Percentiles rank a stretch among this genome's conserved stretches.
Conservation (phyloP, 1,140 invertebrate genomes). For the Triops cancriformis region DNA sequence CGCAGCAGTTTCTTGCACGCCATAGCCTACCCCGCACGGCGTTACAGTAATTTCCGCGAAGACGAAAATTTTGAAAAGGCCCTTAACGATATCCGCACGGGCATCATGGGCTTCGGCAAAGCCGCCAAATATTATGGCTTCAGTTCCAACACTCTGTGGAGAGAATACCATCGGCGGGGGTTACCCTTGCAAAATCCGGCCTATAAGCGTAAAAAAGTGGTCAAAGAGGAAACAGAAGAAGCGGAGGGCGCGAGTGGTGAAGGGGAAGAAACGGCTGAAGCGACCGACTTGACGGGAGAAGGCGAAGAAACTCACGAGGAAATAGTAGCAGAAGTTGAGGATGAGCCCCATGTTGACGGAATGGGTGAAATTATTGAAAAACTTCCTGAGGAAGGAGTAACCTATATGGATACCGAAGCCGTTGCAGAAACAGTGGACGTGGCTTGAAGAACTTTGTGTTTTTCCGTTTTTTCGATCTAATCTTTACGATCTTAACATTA, state of each 20-base stretch:
- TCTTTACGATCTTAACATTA: neutral
- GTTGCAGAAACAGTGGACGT: constrained; percentile 4
- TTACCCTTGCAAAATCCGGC: constrained; percentile 35
- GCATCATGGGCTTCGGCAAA: constrained; percentile 75
- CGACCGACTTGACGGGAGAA: constrained; percentile 36
- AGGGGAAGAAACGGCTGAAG: constrained; percentile 42
- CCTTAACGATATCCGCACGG: constrained; percentile 64
- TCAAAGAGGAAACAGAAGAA: constrained; percentile 26
- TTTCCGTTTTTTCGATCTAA: neutral
- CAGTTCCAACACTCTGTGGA: constrained; percentile 71
- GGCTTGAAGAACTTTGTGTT: neutral
- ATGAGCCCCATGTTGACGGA: neutral
- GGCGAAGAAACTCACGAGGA: constrained; percentile 24
- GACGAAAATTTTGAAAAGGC: constrained; percentile 69
- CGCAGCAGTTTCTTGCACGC: neutral
- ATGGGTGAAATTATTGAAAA: neutral
- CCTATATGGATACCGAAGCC: neutral
- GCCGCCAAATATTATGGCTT: constrained; percentile 69
- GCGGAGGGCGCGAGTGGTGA: constrained; percentile 30
- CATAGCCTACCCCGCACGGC: constrained; percentile 40
- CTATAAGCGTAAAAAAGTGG: constrained; percentile 21
- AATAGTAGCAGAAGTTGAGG: neutral
- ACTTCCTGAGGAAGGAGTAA: neutral
- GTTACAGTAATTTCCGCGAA: constrained; percentile 58
- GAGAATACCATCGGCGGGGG: constrained; percentile 71